Conservation (phyloP, 2,113 vertebrate genomes). For the Pteruthius melanotis region DNA sequence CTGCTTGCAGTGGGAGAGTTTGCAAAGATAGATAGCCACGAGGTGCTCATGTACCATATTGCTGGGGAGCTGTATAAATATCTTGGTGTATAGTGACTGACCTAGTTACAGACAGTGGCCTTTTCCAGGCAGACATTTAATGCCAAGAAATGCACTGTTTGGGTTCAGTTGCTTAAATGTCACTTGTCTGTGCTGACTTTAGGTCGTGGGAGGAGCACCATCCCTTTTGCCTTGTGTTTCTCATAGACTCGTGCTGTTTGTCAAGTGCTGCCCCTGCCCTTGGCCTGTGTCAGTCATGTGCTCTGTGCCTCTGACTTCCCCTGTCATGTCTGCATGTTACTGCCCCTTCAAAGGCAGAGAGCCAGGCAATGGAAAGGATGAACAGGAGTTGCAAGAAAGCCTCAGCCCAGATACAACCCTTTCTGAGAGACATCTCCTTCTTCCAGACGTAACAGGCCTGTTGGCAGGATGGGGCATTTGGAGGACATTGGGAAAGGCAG, state of each 20-base stretch:
- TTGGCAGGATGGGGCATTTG: conserved; percentile 24
- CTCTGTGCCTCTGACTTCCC: not conserved
- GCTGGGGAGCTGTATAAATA: conserved; percentile 43
- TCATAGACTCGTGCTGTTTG: not conserved
- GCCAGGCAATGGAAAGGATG: not conserved
- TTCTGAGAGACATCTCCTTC: conserved; percentile 21
- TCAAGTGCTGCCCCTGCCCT: not conserved
- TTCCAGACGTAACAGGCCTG: not conserved
- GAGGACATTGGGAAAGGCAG: conserved; percentile 27
- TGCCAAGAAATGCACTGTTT: conserved; percentile 39
- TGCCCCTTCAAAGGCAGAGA: not conserved
- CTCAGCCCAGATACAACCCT: not conserved
- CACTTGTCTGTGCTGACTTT: not conserved
- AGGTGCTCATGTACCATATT: not conserved
- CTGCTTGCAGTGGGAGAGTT: not conserved
- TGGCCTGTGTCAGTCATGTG: not conserved
- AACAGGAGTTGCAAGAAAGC: not conserved
- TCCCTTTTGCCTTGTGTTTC: not conserved
- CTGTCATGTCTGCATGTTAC: not conserved
- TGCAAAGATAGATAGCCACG: not conserved
- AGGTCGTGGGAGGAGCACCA: not conserved
- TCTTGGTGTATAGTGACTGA: conserved; percentile 20
- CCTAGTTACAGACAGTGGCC: conserved; percentile 8
- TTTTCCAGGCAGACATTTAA: conserved; percentile 40
- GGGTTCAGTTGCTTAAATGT: conserved; percentile 43